Evolutionary conservation across 2,113 vertebrate species (phyloP).

Genomic region (Vombatus ursinus): DNA sequence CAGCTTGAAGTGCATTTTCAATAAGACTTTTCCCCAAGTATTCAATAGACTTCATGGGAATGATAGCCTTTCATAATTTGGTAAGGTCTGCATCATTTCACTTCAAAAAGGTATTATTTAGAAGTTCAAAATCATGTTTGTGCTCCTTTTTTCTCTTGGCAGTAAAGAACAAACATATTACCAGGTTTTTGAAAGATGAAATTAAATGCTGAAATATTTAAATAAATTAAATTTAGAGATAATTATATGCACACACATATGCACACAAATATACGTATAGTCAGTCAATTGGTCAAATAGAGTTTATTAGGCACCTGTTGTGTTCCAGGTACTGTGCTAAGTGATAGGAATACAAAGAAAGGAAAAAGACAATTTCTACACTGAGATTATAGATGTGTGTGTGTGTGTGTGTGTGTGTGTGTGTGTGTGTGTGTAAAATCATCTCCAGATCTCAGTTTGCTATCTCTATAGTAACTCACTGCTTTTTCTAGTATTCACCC

Average conservation of each 20-base stretch:
- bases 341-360: not conserved
- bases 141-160: slow-evolving; percentile 4
- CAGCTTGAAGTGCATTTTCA: slow-evolving; percentile 30
- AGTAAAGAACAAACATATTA: slow-evolving; percentile 18
- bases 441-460: slow-evolving; percentile 1
- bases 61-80: slow-evolving; percentile 27
- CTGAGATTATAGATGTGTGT: not conserved
- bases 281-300: not conserved
- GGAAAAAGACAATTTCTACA: not conserved
- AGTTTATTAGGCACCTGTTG: not conserved
- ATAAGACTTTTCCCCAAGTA: slow-evolving; percentile 18
- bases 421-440: not conserved
- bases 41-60: slow-evolving; percentile 34
- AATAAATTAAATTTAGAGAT: slow-evolving; percentile 2
- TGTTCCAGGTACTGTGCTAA: not conserved
- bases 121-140: not conserved
- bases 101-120: slow-evolving; percentile 41
- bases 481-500: slow-evolving; percentile 1
- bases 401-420: not conserved
- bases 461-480: not conserved
- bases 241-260: not conserved
- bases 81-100: slow-evolving; percentile 17
- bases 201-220: slow-evolving; percentile 36
- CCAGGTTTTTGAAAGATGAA: slow-evolving; percentile 49
- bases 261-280: not conserved